Evolutionary conservation across 2,797 vertebrate species (phyloP).

Genomic region (Tenualosa thibaudeaui): DNA sequence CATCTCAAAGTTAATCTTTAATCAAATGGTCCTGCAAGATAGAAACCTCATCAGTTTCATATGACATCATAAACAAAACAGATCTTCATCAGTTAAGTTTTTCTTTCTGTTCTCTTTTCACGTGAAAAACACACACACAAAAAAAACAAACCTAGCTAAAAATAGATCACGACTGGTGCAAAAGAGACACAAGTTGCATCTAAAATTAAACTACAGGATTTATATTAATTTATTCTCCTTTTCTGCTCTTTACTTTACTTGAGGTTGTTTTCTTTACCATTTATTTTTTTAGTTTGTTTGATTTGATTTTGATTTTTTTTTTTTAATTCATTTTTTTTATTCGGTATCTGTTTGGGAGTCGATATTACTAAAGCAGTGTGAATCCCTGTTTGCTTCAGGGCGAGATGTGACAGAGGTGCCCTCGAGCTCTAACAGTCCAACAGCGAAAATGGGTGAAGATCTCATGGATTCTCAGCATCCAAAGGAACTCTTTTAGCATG

Average conservation of each 20-base stretch:
- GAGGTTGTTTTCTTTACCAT: slow-evolving; percentile 72
- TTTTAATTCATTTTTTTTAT: slow-evolving; percentile 61
- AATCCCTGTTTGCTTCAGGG: slow-evolving; percentile 99
- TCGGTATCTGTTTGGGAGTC: slow-evolving; percentile 86
- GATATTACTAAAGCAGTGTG: slow-evolving; percentile 99
- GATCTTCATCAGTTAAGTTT: slow-evolving; percentile 37
- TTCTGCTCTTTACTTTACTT: slow-evolving; percentile 35
- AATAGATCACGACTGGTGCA: slow-evolving; percentile 79
- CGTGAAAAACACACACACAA: neutral
- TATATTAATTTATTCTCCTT: neutral
- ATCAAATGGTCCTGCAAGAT: slow-evolving; percentile 54
- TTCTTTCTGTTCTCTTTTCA: slow-evolving; percentile 36
- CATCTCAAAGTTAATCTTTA: slow-evolving; percentile 46
- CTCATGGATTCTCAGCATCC: slow-evolving; percentile 94
- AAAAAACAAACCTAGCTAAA: slow-evolving; percentile 44
- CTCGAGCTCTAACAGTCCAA: slow-evolving; percentile 99
- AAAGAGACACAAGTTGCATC: slow-evolving; percentile 57
- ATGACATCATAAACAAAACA: slow-evolving; percentile 53
- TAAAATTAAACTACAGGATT: slow-evolving; percentile 66
- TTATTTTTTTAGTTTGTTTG: slow-evolving; percentile 61
- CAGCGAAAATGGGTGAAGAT: slow-evolving; percentile 99
- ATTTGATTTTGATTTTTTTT: slow-evolving; percentile 52
- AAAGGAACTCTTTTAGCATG: slow-evolving; percentile 95
- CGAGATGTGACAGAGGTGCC: slow-evolving; percentile 99
- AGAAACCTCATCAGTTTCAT: slow-evolving; percentile 47